phyloP scores from a whole-genome alignment of 2,888 invertebrate species.

The Sacculina carcini region DNA sequence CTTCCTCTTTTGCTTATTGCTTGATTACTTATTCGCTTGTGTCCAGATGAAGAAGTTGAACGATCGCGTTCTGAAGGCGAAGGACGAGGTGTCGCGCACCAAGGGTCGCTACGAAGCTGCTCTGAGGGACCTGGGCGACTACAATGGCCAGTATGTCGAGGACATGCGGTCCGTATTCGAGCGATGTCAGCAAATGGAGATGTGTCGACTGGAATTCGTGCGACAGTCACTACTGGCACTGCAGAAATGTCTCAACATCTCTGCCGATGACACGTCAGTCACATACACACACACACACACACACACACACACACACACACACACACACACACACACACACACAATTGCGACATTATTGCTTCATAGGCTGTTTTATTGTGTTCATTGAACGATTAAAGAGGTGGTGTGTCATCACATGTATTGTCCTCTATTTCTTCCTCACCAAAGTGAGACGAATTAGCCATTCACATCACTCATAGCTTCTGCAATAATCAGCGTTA shows the following conservation, averaged over 20 bases:
- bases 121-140: slow-evolving; percentile 70
- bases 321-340: background rate
- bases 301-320: background rate
- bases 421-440: no score
- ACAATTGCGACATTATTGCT: background rate
- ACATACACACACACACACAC: background rate
- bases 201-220: slow-evolving; percentile 75
- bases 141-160: slow-evolving; percentile 97
- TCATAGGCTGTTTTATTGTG: background rate
- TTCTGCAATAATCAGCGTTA: no score
- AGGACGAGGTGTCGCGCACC: slow-evolving; percentile 77
- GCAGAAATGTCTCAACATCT: background rate
- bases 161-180: slow-evolving; percentile 91
- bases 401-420: no score
- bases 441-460: no score
- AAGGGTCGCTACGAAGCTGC: slow-evolving; percentile 80
- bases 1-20: no score
- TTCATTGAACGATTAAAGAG: no score
- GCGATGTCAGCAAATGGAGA: slow-evolving; percentile 92
- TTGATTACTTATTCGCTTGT: slow-evolving; percentile 11
- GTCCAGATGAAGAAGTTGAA: slow-evolving; percentile 80
- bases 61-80: slow-evolving; percentile 76
- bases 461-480: no score
- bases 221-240: background rate
- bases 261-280: no score